Base-by-base conservation (phyloP, 1,140 invertebrate species). In the Phymorhynchus buccinoides region DNA sequence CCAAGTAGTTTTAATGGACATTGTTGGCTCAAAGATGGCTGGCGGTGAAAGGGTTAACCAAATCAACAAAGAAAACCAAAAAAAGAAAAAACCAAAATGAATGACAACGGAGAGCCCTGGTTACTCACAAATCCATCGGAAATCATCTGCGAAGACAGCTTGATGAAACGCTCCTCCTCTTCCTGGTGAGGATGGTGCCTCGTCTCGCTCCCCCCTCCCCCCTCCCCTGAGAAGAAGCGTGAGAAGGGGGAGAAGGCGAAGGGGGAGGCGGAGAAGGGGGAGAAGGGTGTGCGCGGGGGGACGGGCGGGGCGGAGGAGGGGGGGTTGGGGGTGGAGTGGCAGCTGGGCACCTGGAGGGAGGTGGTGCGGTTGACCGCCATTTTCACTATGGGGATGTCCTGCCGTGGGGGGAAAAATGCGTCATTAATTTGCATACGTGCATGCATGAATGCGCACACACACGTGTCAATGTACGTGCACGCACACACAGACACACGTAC, bases 81-180 rank as follows among this genome's bases (percentile, higher is more conserved):
- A n/a, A n/a, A n/a, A n/a, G n/a, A n/a, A n/a, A n/a, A n/a, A n/a
- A n/a, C n/a, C n/a, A n/a, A n/a, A n/a, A n/a, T n/a, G n/a, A n/a
- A n/a, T n/a, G n/a, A n/a, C n/a, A n/a, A n/a, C n/a, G n/a, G n/a
- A n/a, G n/a, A n/a, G n/a, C n/a, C n/a, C n/a, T n/a, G n/a, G n/a
- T n/a, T n/a, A n/a, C 81, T 83, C 32, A 83, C 81, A 32, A 83
- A 66, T 22, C 81, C 81, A 9, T 83, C 81, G 4, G 81, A 71
- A 27, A 83, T 83, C 32, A 71, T 71, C 39, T 84, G 35, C 0
- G 80, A 79, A 18, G 62, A 73, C 87, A 99, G 97, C 94, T 98
- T 99, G 83, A 99, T 95, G 94, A 99, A 99, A 88, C 97, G 95
- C 93, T 98, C 96, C 82, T 95, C 94, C 87, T 95, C 96, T 81